These are phyloP conservation scores for Andrena minutula DNA, from an alignment of 2,888 invertebrate genomes.

Conservation along the genomic window DNA sequence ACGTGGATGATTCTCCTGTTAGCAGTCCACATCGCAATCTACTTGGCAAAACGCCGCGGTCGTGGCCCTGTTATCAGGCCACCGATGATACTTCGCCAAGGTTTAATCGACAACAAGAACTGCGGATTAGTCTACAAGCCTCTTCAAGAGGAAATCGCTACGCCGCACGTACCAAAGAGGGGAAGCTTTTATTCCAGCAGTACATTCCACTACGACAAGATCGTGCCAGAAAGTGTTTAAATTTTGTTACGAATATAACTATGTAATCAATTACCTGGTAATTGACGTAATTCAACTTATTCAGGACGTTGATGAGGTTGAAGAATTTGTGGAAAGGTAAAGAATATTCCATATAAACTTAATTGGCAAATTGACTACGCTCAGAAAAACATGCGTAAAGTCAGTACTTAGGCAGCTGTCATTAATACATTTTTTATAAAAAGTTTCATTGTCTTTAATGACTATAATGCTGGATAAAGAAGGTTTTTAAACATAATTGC, in stretches of 20 bases:
- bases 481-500: constrained; percentile 6
- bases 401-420: background rate
- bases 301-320: background rate
- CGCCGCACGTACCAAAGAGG: constrained; percentile 88
- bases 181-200: constrained; percentile 87
- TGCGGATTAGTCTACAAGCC: constrained; percentile 92
- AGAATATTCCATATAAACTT: constrained; percentile 1
- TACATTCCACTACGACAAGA: constrained; percentile 88
- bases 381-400: constrained; percentile 10
- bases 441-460: background rate
- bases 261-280: constrained; percentile 39
- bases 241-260: constrained; percentile 64
- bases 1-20: constrained; percentile 75
- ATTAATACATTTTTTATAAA: background rate
- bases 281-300: constrained; percentile 7
- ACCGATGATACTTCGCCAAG: constrained; percentile 82
- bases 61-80: constrained; percentile 82
- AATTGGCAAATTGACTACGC: constrained; percentile 27
- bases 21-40: constrained; percentile 73
- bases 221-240: constrained; percentile 88
- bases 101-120: constrained; percentile 87
- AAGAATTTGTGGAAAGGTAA: constrained; percentile 3
- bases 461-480: background rate
- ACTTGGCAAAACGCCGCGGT: constrained; percentile 77
- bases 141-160: constrained; percentile 91